Evolutionary conservation across 2,113 vertebrate genomes (phyloP).

Genomic region (Glaucomys volans): DNA sequence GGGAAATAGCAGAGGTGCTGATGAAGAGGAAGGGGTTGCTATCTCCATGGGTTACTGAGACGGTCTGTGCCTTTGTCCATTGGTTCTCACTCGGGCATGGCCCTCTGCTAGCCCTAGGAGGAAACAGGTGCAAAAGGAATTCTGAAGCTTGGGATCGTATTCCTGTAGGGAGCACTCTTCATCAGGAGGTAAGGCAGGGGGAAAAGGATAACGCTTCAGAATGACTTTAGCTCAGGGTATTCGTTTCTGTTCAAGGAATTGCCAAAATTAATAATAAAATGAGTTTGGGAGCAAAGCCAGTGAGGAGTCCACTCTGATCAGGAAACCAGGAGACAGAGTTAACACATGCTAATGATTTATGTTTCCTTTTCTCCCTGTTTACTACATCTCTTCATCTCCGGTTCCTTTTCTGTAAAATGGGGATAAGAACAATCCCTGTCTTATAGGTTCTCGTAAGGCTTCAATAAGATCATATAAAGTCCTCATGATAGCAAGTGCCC

Average conservation of each 20-base stretch:
- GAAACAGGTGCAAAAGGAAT: not conserved
- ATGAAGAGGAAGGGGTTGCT: not conserved
- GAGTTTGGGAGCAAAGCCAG: not conserved
- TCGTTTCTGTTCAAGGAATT: not conserved
- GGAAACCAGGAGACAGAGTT: not conserved
- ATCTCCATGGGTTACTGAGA: not conserved
- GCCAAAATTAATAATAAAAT: not conserved
- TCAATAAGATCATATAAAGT: not conserved
- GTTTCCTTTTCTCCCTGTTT: conserved; percentile 6
- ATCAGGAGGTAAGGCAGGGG: not conserved
- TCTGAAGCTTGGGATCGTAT: not conserved
- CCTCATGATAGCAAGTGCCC: not conserved
- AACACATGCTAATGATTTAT: not conserved
- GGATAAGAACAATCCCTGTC: not conserved
- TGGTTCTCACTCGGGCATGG: not conserved
- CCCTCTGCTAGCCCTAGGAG: not conserved
- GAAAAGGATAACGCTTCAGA: not conserved
- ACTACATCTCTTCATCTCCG: not conserved
- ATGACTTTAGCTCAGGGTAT: not conserved
- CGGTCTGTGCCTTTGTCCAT: not conserved
- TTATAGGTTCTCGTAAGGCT: not conserved
- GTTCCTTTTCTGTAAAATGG: not conserved
- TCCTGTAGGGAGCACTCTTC: not conserved
- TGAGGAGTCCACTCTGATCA: not conserved
- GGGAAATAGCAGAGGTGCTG: not conserved